Evolutionary conservation across 2,797 vertebrate species (phyloP), one percentile per base, ranked within the genome.

Genomic region (Kryptopterus vitreolus): DNA sequence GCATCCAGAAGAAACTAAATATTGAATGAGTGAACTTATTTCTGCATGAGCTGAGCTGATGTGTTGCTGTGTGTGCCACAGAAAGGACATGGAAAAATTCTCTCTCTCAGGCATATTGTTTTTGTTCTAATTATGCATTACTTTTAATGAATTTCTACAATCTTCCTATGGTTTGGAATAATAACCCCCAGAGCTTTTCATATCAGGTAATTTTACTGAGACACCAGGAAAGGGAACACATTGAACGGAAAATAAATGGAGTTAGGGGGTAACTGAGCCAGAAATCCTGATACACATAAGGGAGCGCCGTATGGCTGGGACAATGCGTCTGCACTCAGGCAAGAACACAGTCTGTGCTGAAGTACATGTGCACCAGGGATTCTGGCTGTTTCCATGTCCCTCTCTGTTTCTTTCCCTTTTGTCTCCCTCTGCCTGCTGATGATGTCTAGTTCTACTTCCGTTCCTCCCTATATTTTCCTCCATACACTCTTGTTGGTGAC

Each of bases 1-100:
- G 72, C 68, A 82, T 79, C 62, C 63, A 81, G 69, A 80, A 57
- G 68, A 66, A 81, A 87, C 81, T 6, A 87, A 84, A 87, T 87
- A 85, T 84, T 85, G 76, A 87, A 68, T 71, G 50, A 38, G 53
- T n/a, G 55, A 50, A 86, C 70, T 83, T 69, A 63, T 62, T 84
- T 80, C 68, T 78, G 43, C 50, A n/a, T 69, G n/a, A 57, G 53
- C 24, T 52, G 77, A 73, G 38, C 71, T 57, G 58, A 61, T 71
- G 33, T 62, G 79, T 63, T 16, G 12, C 26, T 61, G 53, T 63
- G 53, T 63, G 55, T 85, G 48, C 22, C 9, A 15, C 16, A 58
- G 24, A 50, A 78, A n/a, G 33, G 74, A 33, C 58, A 62, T 57
- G 46, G 53, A 35, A 43, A 43, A 55, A n/a, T n/a, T 81, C 38